These are phyloP conservation scores for Ophioderma brevispina DNA, from an alignment of 35 echinoderm and acorn worm genomes.

Conservation along the genomic window DNA sequence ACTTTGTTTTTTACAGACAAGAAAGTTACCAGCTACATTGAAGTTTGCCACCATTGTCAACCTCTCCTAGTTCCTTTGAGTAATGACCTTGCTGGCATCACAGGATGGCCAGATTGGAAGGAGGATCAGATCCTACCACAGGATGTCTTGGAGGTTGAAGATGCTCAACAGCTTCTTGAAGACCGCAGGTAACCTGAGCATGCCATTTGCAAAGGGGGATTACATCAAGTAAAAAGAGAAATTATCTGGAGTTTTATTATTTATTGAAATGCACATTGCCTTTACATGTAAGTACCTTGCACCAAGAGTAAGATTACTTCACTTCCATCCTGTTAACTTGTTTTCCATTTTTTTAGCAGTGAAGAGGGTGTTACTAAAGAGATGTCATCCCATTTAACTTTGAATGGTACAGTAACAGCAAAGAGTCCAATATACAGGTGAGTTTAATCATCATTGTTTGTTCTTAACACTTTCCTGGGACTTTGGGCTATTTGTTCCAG, in stretches of 20 bases:
- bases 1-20: too few relatives aligned
- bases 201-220: too few relatives aligned
- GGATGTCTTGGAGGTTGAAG: neutral
- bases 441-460: neutral
- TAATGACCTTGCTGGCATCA: neutral
- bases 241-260: too few relatives aligned
- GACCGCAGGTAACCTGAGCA: neutral
- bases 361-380: neutral
- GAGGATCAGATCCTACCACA: neutral
- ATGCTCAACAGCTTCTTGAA: neutral
- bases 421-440: neutral
- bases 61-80: neutral
- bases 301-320: too few relatives aligned
- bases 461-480: neutral
- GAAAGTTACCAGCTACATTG: too few relatives aligned
- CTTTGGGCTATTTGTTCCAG: neutral
- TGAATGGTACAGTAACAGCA: neutral
- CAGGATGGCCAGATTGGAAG: neutral
- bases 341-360: neutral
- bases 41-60: neutral
- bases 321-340: too few relatives aligned
- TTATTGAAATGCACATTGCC: too few relatives aligned
- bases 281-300: too few relatives aligned
- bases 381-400: neutral
- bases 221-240: too few relatives aligned